Base-by-base conservation (phyloP, 2,797 vertebrate species). In the Sciurus carolinensis region DNA sequence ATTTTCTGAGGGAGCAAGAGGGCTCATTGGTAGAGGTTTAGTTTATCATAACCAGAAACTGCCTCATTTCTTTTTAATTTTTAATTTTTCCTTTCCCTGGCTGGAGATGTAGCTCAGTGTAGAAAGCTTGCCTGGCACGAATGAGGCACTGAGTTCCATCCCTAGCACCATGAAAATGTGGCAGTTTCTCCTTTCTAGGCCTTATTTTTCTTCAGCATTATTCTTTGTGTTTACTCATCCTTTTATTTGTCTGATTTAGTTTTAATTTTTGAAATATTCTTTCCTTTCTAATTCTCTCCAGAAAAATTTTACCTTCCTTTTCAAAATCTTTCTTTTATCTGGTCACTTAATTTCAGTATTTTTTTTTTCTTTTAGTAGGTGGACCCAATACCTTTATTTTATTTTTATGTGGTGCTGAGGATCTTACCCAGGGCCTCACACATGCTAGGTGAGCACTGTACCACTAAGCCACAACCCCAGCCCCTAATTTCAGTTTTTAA, bases 211-310 rank as follows among this genome's bases (percentile, higher is more conserved):
- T 76, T 47, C 82, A 76, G 28, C 11, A 57, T 87, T 62, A 20
- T n/a, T 39, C 39, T 44, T 54, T 59, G 33, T 76, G 14, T 66
- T 71, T 95, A 28, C 87, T 75, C 33, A 52, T 57, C 72, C 14
- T 75, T 66, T 33, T 33, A 26, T 50, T 75, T 57, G 73, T n/a
- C 12, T 73, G 64, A 30, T 44, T 87, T 82, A 86, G 36, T 59
- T 88, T 94, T 88, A 12, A 30, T 62, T 93, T 90, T 17, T 18
- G 47, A 96, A 91, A 42, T 71, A 26, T 47, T 90, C 3, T 69
- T 80, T 93, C 76, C 76, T 87, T 93, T 95, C 47, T 52, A 13
- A 39, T 95, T 91, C 36, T 93, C 47, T 96, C 26, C 30, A 75
- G 52, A 83, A 64, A 88, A 62, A 36, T 86, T 39, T 81, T 44